Base-by-base conservation (phyloP, 2,888 invertebrate species). In the Leptinotarsa haldemani region DNA sequence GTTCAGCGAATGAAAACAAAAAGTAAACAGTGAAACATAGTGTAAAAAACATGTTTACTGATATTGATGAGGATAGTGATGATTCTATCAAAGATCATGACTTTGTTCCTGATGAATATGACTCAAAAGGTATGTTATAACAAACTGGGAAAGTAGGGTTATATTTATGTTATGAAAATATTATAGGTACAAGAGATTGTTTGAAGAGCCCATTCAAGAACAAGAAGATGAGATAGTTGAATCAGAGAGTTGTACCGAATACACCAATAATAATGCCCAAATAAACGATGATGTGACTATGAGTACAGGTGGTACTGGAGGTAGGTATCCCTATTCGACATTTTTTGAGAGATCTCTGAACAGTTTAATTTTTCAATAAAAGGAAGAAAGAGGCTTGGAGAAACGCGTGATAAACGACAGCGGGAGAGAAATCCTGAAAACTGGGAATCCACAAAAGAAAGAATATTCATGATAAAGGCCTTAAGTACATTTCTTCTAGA, bases 51-150 rank as follows among this genome's bases (percentile, higher is more conserved):
- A 52, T 52, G 18, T 52, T 52, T 9, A 52, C 52, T 52, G 18
- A 52, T 52, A 52, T 52, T 18, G 52, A 52, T 18, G 52, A 52
- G n/a, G 52, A 18, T n/a, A 52, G 52, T 18, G 52, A 52, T 52
- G 52, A 52, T 63, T 63, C n/a, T 20, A 63, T 63, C 40, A 63
- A 30, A 63, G 63, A 22, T 63, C 63, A 4, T 63, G 63, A 63
- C 63, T 63, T 63, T 63, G 63, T 40, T n/a, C n/a, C 40, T 63
- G 63, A 63, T 30, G n/a, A 63, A 25, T 20, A 40, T 20, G 9
- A 30, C 63, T 16, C 40, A 63, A 63, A 52, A 52, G 52, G 52
- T 52, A n/a, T 52, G 52, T 52, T n/a, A 52, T 52, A 52, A 25
- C 25, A 25, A 25, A 52, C 52, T 52, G 18, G 18, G n/a, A 52